These are phyloP conservation scores for Bothrops jararaca DNA, from an alignment of 2,113 vertebrate genomes.

Conservation along the genomic window DNA sequence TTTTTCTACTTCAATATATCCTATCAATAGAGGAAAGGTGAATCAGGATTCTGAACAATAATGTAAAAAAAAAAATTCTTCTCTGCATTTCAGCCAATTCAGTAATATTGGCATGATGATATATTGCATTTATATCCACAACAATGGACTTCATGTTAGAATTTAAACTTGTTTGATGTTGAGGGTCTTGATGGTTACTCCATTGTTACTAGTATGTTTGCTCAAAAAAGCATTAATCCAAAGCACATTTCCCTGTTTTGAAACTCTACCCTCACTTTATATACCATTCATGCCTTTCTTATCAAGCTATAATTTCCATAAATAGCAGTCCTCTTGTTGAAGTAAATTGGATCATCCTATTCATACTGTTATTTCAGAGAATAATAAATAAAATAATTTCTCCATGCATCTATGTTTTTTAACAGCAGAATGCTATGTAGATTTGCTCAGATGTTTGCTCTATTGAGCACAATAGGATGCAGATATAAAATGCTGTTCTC, in stretches of 20 bases:
- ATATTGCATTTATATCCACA: not conserved
- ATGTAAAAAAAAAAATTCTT: not conserved
- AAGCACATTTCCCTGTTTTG: not conserved
- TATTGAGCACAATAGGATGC: not conserved
- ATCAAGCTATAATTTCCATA: not conserved
- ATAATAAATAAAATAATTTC: not conserved
- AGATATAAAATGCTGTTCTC: not conserved
- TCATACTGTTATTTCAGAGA: not conserved
- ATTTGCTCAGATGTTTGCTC: not conserved
- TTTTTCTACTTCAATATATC: not conserved
- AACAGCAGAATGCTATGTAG: not conserved
- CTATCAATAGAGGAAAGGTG: not conserved
- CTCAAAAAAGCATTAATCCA: not conserved
- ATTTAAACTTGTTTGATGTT: not conserved
- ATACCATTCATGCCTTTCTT: not conserved
- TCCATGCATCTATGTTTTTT: not conserved
- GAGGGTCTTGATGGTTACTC: not conserved
- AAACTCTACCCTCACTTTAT: not conserved
- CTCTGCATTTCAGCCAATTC: not conserved
- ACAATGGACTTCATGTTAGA: not conserved
- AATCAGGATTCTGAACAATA: not conserved
- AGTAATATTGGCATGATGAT: not conserved
- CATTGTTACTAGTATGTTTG: not conserved
- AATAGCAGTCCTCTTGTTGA: not conserved
- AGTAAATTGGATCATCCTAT: not conserved